phyloP scores from a whole-genome alignment of 2,888 invertebrate species.

The Plemyria rubiginata region DNA sequence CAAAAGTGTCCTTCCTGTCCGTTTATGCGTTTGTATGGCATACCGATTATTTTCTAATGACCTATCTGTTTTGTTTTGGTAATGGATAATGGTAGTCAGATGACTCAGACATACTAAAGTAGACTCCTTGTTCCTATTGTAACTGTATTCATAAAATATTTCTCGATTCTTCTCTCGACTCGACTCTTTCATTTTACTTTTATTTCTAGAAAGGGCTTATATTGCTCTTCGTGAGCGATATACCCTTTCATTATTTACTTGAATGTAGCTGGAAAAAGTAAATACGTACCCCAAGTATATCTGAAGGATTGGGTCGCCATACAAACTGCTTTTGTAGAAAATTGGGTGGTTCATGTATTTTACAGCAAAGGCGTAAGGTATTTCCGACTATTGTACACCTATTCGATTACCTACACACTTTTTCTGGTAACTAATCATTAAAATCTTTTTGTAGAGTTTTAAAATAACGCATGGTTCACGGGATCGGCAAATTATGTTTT shows the following conservation, averaged over 20 bases:
- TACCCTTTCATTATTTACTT: too few species aligned
- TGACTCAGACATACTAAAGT: slow-evolving; percentile 34
- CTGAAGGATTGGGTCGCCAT: not conserved
- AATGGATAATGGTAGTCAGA: slow-evolving; percentile 32
- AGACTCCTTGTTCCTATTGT: slow-evolving; percentile 14
- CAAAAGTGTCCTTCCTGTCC: slow-evolving; percentile 55
- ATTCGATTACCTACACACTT: slow-evolving; percentile 11
- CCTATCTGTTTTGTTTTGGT: slow-evolving; percentile 43
- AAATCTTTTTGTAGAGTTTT: slow-evolving; percentile 23
- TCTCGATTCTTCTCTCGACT: not conserved
- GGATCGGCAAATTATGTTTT: slow-evolving; percentile 49
- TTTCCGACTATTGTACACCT: not conserved
- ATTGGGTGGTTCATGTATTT: not conserved
- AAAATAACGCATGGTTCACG: slow-evolving; percentile 53
- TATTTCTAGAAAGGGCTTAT: not conserved
- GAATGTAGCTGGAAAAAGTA: too few species aligned
- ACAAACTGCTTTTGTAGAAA: not conserved
- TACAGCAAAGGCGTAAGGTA: not conserved
- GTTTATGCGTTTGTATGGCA: slow-evolving; percentile 47
- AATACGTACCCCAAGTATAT: too few species aligned
- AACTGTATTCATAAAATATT: not conserved
- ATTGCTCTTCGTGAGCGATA: too few species aligned
- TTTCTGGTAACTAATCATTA: slow-evolving; percentile 23
- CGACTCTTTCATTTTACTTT: not conserved
- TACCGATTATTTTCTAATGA: slow-evolving; percentile 44